phyloP scores from a whole-genome alignment of 2,113 vertebrate species.

The Dunckerocampus dactyliophorus region DNA sequence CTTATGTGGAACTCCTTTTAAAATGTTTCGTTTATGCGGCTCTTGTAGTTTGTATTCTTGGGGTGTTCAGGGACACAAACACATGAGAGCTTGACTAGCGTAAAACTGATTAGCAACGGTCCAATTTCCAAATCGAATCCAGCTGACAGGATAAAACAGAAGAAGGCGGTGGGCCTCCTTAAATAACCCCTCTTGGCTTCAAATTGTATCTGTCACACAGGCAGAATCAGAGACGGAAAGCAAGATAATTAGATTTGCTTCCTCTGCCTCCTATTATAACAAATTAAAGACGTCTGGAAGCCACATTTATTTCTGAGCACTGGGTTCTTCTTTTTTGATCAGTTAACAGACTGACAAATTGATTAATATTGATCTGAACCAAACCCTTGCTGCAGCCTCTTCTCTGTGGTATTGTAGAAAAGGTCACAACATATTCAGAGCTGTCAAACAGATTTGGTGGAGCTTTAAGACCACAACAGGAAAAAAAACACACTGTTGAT shows the following conservation, averaged over 20 bases:
- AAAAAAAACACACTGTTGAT: background rate
- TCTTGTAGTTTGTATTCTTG: constrained; percentile 18
- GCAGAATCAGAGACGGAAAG: constrained; percentile 59
- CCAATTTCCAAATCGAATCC: constrained; percentile 69
- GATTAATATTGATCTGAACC: constrained; percentile 75
- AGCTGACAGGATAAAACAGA: constrained; percentile 48
- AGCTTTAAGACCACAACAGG: constrained; percentile 26
- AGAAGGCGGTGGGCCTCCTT: constrained; percentile 46
- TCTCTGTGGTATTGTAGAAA: constrained; percentile 50
- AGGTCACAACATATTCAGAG: constrained; percentile 60
- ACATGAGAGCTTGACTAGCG: constrained; percentile 40
- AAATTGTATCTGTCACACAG: constrained; percentile 52
- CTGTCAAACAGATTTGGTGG: constrained; percentile 46
- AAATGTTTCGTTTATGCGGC: constrained; percentile 16
- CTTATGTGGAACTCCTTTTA: constrained; percentile 3
- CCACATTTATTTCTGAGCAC: constrained; percentile 69
- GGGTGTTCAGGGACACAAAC: constrained; percentile 31
- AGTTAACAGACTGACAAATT: constrained; percentile 77
- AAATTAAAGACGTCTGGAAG: constrained; percentile 78
- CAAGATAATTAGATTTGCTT: constrained; percentile 71
- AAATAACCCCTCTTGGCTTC: constrained; percentile 63
- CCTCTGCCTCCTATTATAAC: constrained; percentile 73
- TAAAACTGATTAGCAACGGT: constrained; percentile 57
- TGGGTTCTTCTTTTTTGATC: constrained; percentile 71
- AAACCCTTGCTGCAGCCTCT: constrained; percentile 36